Base-by-base conservation (phyloP, 2,113 vertebrate species). In the Leiothrix lutea region DNA sequence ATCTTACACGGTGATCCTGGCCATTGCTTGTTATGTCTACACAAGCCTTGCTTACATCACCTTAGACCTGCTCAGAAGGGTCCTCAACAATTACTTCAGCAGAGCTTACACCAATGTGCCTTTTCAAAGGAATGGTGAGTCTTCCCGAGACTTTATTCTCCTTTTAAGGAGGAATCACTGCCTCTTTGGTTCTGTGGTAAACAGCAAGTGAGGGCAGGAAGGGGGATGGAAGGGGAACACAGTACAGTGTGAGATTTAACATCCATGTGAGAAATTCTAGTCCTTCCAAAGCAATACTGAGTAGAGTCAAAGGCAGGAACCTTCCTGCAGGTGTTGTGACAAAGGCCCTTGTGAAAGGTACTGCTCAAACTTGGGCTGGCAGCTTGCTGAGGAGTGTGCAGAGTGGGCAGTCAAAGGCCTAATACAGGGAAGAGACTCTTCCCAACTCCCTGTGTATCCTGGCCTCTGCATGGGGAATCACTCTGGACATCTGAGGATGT, bases 1-100 rank as follows among this genome's bases (percentile, higher is more conserved):
- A 2, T 98, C 98, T 3, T 99, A 99, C 5, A 89, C 98, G 0
- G 97, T 99, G 40, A 48, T 99, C 38, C 96, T 99, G 74, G 98
- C 98, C 2, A 54, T 99, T 66, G 98, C 98, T 84, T 98, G 98
- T 79, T 99, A 98, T 25, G n/a, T 98, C n/a, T 98, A 98, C 96
- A 99, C 99, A 64, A 99, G 99, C 93, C 98, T 99, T 35, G 98
- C 99, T 82, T 99, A 98, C 95, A 98, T 99, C 96, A 98, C 98
- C 2, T 96, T 99, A 74, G 98, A 99, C 61, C 64, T 99, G 54
- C 98, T 99, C 92, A 99, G 98, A 80, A 99, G 99, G 73, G 88
- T 99, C 26, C 98, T 99, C 79, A 98, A 98, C 90, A 38, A 92
- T 38, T 94, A 98, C 94, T 99, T 98, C 98, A 99, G 31, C 65